These are phyloP conservation scores for Elymnias hypermnestra DNA, from an alignment of 1,140 invertebrate genomes.

Conservation along the genomic window DNA sequence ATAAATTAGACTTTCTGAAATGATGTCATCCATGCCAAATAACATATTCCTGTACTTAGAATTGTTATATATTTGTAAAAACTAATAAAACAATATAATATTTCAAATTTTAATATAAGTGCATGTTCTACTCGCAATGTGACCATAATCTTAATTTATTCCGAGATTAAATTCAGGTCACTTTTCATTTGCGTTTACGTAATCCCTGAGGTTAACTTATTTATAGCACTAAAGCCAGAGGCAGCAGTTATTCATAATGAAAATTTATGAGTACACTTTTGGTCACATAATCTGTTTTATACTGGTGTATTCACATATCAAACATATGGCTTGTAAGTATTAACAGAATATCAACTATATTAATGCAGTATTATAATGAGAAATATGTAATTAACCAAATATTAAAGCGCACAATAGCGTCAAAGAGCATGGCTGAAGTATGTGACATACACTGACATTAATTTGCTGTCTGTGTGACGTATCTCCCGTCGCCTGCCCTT, in stretches of 20 bases:
- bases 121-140: background rate
- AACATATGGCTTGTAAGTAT: too few species aligned
- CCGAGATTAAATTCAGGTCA: conserved; percentile 5
- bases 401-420: background rate
- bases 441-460: conserved; percentile 4
- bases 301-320: too few species aligned
- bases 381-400: background rate
- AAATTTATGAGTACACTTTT: conserved; percentile 1
- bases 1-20: too few species aligned
- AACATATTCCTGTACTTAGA: too few species aligned
- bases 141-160: conserved; percentile 5
- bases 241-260: conserved; percentile 3
- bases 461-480: conserved; percentile 3
- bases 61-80: too few species aligned
- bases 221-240: conserved; percentile 2
- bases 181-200: conserved; percentile 7
- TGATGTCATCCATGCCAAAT: too few species aligned
- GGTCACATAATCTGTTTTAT: too few species aligned
- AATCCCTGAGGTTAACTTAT: conserved; percentile 5
- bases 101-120: too few species aligned
- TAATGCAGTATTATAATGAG: too few species aligned
- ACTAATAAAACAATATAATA: too few species aligned
- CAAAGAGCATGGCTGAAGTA: background rate
- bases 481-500: conserved; percentile 4
- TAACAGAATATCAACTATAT: too few species aligned